Percentiles rank a stretch among this genome's conserved stretches.
Conservation (phyloP, 2,113 vertebrate species). For the Tetrax tetrax region DNA sequence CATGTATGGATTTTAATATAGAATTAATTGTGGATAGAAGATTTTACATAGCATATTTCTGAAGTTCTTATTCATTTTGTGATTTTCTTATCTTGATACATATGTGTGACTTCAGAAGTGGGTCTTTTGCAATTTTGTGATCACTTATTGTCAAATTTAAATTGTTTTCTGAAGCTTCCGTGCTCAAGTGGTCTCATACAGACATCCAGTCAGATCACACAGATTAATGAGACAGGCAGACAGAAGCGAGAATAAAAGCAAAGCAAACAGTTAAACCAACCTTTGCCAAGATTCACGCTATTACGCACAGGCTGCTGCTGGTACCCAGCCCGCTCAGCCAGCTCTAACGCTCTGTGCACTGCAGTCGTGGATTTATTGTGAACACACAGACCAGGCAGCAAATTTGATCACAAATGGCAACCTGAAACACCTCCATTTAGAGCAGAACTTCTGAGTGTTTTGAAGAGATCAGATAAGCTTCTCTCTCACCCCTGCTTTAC, state of each 20-base stretch:
- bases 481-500: neutral
- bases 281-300: rapidly evolving
- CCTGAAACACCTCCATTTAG: too few relatives aligned
- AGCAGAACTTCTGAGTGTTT: neutral
- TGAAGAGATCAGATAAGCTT: neutral
- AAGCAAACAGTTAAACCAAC: neutral
- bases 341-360: rapidly evolving
- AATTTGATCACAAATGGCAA: neutral
- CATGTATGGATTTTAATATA: neutral
- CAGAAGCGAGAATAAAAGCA: neutral
- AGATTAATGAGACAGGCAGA: neutral
- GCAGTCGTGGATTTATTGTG: neutral
- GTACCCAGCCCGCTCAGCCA: neutral
- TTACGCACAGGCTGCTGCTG: neutral
- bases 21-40: neutral
- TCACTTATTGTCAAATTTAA: neutral
- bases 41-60: neutral
- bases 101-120: neutral
- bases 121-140: neutral
- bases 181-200: neutral
- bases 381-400: neutral
- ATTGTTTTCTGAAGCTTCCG: neutral
- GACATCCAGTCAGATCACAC: neutral
- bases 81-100: neutral
- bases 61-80: neutral